phyloP scores from a whole-genome alignment of 1,140 invertebrate genomes.

The Lineus longissimus region DNA sequence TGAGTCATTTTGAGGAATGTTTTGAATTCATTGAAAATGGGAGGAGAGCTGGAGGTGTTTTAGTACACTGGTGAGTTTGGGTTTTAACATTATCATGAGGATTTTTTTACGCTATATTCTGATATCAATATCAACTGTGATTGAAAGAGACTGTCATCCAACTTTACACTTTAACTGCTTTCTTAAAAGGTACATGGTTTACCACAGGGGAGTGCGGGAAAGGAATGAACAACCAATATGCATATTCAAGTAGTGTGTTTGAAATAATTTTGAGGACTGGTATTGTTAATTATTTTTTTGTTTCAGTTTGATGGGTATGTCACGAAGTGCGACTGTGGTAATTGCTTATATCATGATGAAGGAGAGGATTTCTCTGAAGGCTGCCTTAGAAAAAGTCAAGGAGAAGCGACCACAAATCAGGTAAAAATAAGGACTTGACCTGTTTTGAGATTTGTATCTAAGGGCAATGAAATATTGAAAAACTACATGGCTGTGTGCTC shows the following conservation, averaged over 20 bases:
- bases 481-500: too few species aligned
- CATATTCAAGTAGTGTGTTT: too few species aligned
- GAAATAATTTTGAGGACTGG: too few species aligned
- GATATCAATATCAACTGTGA: background rate
- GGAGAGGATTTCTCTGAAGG: conserved; percentile 17
- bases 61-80: conserved; percentile 41
- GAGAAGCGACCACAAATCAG: conserved; percentile 17
- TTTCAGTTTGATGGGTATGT: conserved; percentile 36
- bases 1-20: conserved; percentile 33
- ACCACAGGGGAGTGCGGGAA: too few species aligned
- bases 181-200: too few species aligned
- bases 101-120: background rate
- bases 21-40: conserved; percentile 39
- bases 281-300: too few species aligned
- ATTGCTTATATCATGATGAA: conserved; percentile 44
- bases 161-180: too few species aligned
- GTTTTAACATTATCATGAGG: background rate
- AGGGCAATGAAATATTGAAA: too few species aligned
- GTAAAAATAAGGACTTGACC: conserved; percentile 6
- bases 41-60: conserved; percentile 25
- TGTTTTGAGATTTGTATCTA: too few species aligned
- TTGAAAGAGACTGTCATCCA: background rate
- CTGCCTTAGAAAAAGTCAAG: conserved; percentile 29
- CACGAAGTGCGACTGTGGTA: conserved; percentile 40
- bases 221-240: too few species aligned